These are phyloP conservation scores for Drosophila mojavensis DNA, from an alignment of 1,140 invertebrate species.

Conservation along the genomic window DNA sequence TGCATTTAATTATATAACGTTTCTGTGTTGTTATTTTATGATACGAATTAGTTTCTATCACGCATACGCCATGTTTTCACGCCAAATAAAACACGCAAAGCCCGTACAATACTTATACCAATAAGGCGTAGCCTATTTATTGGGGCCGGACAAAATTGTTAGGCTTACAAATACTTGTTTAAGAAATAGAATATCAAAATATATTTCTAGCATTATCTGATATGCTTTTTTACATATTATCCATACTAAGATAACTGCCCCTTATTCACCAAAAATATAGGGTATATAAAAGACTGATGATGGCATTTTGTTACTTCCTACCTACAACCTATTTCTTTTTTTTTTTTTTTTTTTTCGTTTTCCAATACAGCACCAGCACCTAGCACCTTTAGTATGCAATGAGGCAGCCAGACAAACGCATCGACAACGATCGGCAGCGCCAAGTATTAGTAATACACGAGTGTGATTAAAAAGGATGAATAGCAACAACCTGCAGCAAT, in stretches of 20 bases:
- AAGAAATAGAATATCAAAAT: neutral
- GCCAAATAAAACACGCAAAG: neutral
- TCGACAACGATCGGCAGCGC: conserved; percentile 57
- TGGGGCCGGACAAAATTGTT: neutral
- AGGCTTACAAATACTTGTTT: neutral
- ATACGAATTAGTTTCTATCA: neutral
- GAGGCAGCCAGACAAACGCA: conserved; percentile 68
- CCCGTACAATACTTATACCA: neutral
- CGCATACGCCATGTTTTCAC: neutral
- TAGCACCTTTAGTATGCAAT: conserved; percentile 75
- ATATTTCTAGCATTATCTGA: neutral
- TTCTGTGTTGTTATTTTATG: too few relatives aligned
- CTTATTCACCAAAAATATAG: neutral
- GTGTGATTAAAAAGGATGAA: conserved; percentile 65
- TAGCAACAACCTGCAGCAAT: conserved; percentile 76
- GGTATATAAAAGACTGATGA: conserved; percentile 63
- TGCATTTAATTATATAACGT: neutral
- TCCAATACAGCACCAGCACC: conserved; percentile 34
- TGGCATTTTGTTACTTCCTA: conserved; percentile 70
- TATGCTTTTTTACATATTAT: too few relatives aligned
- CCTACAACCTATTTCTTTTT: conserved; percentile 44
- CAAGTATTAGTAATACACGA: conserved; percentile 32
- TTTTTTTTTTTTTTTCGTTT: conserved; percentile 11
- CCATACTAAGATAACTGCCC: neutral
- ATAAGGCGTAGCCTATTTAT: neutral